These are phyloP conservation scores for Hydropotes inermis DNA, from an alignment of 2,113 vertebrate genomes.

Conservation along the genomic window DNA sequence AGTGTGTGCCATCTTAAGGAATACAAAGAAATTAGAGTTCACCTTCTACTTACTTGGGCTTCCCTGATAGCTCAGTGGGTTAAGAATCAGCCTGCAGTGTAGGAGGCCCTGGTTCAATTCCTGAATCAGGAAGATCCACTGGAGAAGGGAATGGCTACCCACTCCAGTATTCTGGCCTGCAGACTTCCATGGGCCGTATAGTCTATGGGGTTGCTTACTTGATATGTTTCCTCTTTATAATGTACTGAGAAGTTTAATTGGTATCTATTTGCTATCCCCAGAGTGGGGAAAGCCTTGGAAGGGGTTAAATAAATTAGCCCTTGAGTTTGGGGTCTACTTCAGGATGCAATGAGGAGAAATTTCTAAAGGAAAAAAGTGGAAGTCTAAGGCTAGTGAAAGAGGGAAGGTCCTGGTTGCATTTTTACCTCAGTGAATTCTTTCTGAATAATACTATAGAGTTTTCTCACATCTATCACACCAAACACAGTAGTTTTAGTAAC, in stretches of 20 bases:
- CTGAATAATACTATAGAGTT: not conserved
- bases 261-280: not conserved
- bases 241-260: not conserved
- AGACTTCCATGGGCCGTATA: not conserved
- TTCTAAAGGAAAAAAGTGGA: not conserved
- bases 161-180: not conserved
- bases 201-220: not conserved
- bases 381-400: not conserved
- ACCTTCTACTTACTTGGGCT: not conserved
- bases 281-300: not conserved
- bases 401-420: not conserved
- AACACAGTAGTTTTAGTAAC: not conserved
- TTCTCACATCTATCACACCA: not conserved
- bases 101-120: not conserved
- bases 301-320: not conserved
- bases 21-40: not conserved
- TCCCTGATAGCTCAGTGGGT: not conserved
- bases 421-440: slow-evolving; percentile 36
- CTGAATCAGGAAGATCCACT: not conserved
- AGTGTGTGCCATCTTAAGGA: not conserved
- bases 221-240: not conserved
- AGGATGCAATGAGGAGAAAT: not conserved
- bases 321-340: not conserved
- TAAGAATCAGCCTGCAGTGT: not conserved
- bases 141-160: not conserved